Evolutionary conservation across 2,888 invertebrate genomes (phyloP), one percentile per base, ranked within the genome.

Genomic region (Acronicta aceris): DNA sequence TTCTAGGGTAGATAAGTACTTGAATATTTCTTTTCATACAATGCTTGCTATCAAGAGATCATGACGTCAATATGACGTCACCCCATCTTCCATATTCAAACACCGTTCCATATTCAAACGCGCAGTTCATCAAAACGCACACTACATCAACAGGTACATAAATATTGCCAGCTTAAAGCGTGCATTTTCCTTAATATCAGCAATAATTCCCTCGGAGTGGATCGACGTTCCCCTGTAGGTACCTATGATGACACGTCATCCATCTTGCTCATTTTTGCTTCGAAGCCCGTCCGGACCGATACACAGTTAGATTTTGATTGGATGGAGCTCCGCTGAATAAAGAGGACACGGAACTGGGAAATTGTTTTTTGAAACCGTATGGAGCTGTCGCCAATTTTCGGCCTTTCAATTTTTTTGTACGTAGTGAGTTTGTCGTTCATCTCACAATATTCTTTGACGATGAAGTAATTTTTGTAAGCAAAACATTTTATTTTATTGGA

Each of bases 181-280:
- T 53, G 33, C n/a, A 27, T 40, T 48, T 51, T 59, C 43, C 59
- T 27, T 71, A 63, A 63, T 58, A 59, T 61, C 60, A 58, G 53
- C 62, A 71, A 73, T 79, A 66, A 77, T 76, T 74, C 58, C 57
- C 45, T 46, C 45, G n/a, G 36, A 43, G 47, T 15, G 30, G 41
- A 48, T 42, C 27, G 40, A 55, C 57, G 57, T 52, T 57, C 51
- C 47, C 60, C 38, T 38, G 38, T 38, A n/a, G 52, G 41, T 67
- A 50, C 57, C 57, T 57, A 58, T 66, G 76, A 74, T 79, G 84
- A 81, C 80, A 76, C 74, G 60, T 74, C 81, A 89, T 88, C 87
- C 82, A 88, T 89, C 89, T 84, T 83, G 75, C 67, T 87, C 84
- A 88, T 87, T 88, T 88, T 86, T 83, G 76, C 80, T 78, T 64